Evolutionary conservation across 2,113 vertebrate species (phyloP).

Genomic region (Sinocyclocheilus rhinocerous): DNA sequence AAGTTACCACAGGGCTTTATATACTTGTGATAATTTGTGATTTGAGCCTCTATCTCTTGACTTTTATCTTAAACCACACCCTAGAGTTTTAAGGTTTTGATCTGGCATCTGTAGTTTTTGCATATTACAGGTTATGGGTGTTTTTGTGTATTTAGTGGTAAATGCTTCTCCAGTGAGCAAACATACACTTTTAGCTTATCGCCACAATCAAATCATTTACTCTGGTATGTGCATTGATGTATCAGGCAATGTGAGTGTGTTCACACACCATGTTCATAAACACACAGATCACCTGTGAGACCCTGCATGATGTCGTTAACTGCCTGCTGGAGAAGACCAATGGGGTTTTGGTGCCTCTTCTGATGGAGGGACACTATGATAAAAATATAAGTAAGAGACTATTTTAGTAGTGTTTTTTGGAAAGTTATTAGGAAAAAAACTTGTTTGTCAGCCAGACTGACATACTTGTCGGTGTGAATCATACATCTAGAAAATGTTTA

Average conservation of each 20-base stretch:
- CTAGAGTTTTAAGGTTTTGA: neutral
- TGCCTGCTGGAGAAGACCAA: constrained; percentile 74
- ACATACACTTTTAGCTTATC: neutral
- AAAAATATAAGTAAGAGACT: constrained; percentile 75
- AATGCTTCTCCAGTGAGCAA: constrained; percentile 4
- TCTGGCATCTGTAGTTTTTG: neutral
- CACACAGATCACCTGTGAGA: constrained; percentile 75
- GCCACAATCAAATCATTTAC: neutral
- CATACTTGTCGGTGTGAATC: neutral
- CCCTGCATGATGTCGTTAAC: constrained; percentile 72
- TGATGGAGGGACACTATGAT: constrained; percentile 74
- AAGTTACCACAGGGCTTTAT: neutral
- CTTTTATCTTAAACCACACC: neutral
- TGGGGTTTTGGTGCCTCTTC: constrained; percentile 71
- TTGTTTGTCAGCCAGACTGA: constrained; percentile 1
- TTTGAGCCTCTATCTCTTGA: neutral
- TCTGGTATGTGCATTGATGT: neutral
- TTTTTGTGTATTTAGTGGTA: neutral
- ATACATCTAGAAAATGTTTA: neutral
- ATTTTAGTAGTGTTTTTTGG: neutral
- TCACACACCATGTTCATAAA: neutral
- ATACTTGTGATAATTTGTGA: neutral
- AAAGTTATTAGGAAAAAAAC: neutral
- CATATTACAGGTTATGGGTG: neutral
- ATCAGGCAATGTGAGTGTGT: neutral